Conservation (phyloP, 2,888 invertebrate genomes). For the Parasteatoda lunata region DNA sequence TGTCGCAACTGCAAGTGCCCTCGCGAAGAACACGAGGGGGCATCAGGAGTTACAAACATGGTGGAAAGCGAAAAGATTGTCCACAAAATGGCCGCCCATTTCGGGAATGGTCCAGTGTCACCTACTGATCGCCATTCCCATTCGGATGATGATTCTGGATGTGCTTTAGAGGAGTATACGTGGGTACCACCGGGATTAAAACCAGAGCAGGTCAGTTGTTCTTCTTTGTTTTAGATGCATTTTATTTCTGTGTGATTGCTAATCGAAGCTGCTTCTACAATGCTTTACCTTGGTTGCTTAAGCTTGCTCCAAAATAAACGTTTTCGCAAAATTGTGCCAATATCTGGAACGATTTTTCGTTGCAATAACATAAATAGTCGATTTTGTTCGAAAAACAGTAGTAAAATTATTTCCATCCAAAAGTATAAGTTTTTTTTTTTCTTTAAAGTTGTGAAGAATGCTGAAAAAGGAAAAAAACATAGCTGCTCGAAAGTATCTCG, state of each 20-base stretch:
- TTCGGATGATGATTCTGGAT: conserved; percentile 97
- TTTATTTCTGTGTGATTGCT: neutral
- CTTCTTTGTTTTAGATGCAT: conserved; percentile 70
- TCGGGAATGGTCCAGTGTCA: conserved; percentile 25
- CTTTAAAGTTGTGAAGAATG: too few relatives aligned
- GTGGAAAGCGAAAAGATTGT: conserved; percentile 64
- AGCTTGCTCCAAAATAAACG: too few relatives aligned
- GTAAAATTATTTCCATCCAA: too few relatives aligned
- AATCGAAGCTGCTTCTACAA: too few relatives aligned
- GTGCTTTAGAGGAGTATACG: conserved; percentile 97
- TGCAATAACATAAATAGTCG: too few relatives aligned
- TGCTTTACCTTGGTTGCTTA: too few relatives aligned
- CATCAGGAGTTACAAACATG: conserved; percentile 75
- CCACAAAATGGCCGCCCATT: conserved; percentile 65
- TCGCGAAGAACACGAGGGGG: conserved; percentile 77
- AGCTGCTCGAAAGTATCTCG: too few relatives aligned
- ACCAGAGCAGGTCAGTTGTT: conserved; percentile 89
- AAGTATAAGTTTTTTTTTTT: too few relatives aligned
- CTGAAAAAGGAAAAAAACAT: too few relatives aligned
- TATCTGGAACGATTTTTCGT: too few relatives aligned
- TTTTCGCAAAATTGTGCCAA: too few relatives aligned
- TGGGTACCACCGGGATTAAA: conserved; percentile 98
- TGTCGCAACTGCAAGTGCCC: conserved; percentile 87
- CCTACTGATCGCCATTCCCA: conserved; percentile 83
- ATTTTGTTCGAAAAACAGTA: too few relatives aligned